Evolutionary conservation across 2,113 vertebrate species (phyloP).

Genomic region (Tragelaphus buxtoni): DNA sequence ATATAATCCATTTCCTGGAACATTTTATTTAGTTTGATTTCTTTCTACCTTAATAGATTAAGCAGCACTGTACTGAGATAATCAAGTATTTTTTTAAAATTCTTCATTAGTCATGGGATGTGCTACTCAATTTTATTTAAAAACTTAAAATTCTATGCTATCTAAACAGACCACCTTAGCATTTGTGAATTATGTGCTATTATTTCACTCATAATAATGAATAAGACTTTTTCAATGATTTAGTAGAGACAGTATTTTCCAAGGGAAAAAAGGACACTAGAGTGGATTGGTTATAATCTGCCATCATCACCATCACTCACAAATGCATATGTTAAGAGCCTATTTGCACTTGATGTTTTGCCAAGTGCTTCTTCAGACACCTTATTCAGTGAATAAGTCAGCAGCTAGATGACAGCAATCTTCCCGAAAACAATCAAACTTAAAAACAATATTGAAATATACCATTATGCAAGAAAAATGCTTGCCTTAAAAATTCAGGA

Average conservation of each 20-base stretch:
- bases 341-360: neutral
- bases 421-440: slow-evolving; percentile 37
- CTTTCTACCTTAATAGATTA: neutral
- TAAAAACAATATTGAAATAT: slow-evolving; percentile 24
- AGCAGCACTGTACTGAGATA: neutral
- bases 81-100: neutral
- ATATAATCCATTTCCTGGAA: neutral
- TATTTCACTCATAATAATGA: slow-evolving; percentile 22
- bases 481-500: slow-evolving; percentile 3
- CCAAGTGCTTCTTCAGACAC: neutral
- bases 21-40: neutral
- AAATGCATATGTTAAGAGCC: neutral
- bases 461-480: slow-evolving; percentile 10
- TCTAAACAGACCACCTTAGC: neutral
- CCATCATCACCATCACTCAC: neutral
- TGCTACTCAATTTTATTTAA: neutral
- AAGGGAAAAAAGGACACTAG: neutral
- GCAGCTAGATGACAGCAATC: neutral
- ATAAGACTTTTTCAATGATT: neutral
- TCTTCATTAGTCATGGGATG: neutral
- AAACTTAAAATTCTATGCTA: neutral
- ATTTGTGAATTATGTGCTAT: neutral
- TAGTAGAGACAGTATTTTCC: neutral
- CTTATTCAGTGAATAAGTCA: slow-evolving; percentile 32
- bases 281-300: neutral